A percentile compares a stretch with the other conserved stretches of the same genome.
phyloP scores from a whole-genome alignment of 1,140 invertebrate genomes.

The Sycophila sp. region DNA sequence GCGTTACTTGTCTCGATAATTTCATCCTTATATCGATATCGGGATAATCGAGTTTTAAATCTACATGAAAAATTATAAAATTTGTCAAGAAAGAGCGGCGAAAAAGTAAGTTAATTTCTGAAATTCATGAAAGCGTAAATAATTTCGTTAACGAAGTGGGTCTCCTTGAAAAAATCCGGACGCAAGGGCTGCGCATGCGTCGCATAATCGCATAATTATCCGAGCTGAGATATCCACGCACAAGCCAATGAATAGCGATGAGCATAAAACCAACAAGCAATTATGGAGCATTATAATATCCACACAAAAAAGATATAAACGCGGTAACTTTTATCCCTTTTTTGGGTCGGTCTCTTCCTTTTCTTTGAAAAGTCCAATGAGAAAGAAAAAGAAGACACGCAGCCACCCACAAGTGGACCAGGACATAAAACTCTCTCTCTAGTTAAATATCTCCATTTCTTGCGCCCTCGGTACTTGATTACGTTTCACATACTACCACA shows the following conservation, averaged over 20 bases:
- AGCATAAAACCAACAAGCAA: conserved; percentile 55
- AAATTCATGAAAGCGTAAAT: conserved; percentile 21
- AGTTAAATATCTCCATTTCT: neutral
- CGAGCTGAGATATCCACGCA: conserved; percentile 43
- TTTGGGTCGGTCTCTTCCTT: neutral
- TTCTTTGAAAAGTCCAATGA: neutral
- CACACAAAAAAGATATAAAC: neutral
- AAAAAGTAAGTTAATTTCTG: too few relatives aligned
- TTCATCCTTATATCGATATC: too few relatives aligned
- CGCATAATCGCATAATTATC: conserved; percentile 63
- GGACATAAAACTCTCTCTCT: neutral
- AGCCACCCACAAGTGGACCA: neutral
- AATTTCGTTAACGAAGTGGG: conserved; percentile 34
- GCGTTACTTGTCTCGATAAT: too few relatives aligned
- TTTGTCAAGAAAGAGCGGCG: neutral
- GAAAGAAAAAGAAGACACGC: neutral
- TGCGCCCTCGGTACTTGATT: too few relatives aligned
- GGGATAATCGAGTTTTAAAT: neutral
- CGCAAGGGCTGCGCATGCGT: conserved; percentile 39
- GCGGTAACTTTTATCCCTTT: too few relatives aligned
- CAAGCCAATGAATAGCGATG: conserved; percentile 63
- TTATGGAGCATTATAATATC: conserved; percentile 51
- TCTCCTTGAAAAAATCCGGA: conserved; percentile 9
- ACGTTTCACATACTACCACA: too few relatives aligned
- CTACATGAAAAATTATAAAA: neutral